Conservation (phyloP, 53 echinoderm and acorn worm genomes). For the Paelopatides confundens region DNA sequence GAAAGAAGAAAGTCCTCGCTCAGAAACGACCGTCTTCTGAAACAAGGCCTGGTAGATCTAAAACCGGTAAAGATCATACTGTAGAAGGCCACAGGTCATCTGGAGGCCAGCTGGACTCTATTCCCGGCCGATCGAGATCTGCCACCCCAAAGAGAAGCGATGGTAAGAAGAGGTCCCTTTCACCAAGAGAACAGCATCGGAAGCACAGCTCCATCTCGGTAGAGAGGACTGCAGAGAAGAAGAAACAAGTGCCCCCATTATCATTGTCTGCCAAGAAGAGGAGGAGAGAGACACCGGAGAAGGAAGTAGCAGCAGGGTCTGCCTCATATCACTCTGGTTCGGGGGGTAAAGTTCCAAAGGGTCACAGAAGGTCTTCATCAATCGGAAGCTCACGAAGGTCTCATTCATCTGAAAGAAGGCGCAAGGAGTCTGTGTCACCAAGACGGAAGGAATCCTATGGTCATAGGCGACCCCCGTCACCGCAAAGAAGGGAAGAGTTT, state of each 20-base stretch:
- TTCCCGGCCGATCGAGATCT: neutral
- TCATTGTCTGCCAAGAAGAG: neutral
- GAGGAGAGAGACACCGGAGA: slow-evolving; percentile 23
- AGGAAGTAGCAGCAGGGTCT: neutral
- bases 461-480: slow-evolving; percentile 17
- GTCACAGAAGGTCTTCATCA: slow-evolving; percentile 50
- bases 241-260: slow-evolving; percentile 23
- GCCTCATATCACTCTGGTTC: neutral
- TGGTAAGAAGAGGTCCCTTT: slow-evolving; percentile 21
- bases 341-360: neutral
- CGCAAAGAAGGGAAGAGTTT: slow-evolving; percentile 28
- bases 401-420: slow-evolving; percentile 44
- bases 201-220: slow-evolving; percentile 25
- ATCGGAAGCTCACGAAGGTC: slow-evolving; percentile 59
- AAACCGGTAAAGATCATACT: neutral
- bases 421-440: slow-evolving; percentile 56
- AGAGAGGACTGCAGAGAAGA: slow-evolving; percentile 17
- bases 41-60: neutral
- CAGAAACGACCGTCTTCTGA: neutral
- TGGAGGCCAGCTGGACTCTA: neutral
- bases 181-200: slow-evolving; percentile 12
- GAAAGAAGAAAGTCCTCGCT: slow-evolving; percentile 8
- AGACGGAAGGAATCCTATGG: slow-evolving; percentile 35
- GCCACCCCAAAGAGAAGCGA: slow-evolving; percentile 18
- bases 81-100: neutral